Base-by-base conservation (phyloP, 1,140 invertebrate species). In the Halyomorpha halys region DNA sequence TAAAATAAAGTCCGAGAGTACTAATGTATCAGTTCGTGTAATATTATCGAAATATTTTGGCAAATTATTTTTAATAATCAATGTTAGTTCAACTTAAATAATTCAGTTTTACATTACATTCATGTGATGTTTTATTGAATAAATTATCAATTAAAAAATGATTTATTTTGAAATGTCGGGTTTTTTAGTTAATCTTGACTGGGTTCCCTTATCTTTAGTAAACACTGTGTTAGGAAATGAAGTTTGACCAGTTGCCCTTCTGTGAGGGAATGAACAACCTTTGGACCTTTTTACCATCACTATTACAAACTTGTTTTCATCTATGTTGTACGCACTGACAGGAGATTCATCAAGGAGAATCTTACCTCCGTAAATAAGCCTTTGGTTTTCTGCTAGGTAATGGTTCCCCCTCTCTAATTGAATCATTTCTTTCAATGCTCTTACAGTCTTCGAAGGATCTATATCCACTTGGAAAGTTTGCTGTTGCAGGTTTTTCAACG, bases 231-330 rank as follows among this genome's bases (percentile, higher is more conserved):
- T n/a, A n/a, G n/a, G n/a, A n/a, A n/a, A n/a, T n/a, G n/a, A 70
- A 62, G 72, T 72, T 51, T 75, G 72, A 64, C 74, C 71, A 69
- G 76, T 67, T 61, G 74, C 69, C 56, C 71, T 8, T 25, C 67
- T 63, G 21, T 70, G 34, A 30, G 27, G 3, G 8, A 30, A 13
- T 39, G 73, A 56, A 19, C 62, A 75, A 68, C 78, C 71, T 76
- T 89, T 90, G 49, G 86, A 82, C 78, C 96, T 96, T 18, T 91
- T 89, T 65, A 97, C 87, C 92, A 98, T 97, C 67, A 97, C 90
- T 69, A 98, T 94, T 73, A 98, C 87, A 77, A 97, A 97, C 76
- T 97, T 98, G 71, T 92, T 95, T 72, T 96, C 93, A 76, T 97
- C 93, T 73, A 97, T 94, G 74, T 94, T 92, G 77, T 95, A 97